A percentile compares a stretch with the other conserved stretches of the same genome.
Evolutionary conservation across 1,140 invertebrate genomes (phyloP).

Genomic region (Lepidurus arcticus): DNA sequence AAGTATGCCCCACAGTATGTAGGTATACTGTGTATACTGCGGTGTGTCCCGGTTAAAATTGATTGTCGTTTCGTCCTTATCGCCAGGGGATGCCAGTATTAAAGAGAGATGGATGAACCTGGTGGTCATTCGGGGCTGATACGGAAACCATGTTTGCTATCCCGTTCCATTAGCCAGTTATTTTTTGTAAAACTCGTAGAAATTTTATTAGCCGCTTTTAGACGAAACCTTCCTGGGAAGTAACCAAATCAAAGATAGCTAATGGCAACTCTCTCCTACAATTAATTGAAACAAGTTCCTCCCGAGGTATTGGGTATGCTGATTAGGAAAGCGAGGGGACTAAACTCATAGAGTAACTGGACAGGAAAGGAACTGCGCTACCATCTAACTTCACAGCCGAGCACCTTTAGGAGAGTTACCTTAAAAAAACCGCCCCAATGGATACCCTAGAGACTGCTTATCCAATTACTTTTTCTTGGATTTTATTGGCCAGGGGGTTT

Average conservation of each 20-base stretch:
- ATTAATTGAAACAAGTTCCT: slow-evolving; percentile 13
- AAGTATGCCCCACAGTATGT: too few relatives aligned
- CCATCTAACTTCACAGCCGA: neutral
- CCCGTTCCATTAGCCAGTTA: neutral
- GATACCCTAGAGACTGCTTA: too few relatives aligned
- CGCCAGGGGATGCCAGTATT: too few relatives aligned
- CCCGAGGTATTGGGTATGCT: neutral
- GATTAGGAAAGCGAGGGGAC: neutral
- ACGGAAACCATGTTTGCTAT: neutral
- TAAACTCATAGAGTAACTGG: too few relatives aligned
- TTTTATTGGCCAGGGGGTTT: too few relatives aligned
- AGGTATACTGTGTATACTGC: too few relatives aligned
- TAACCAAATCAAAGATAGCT: neutral
- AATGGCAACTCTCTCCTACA: neutral
- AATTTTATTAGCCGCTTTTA: neutral
- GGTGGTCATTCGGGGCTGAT: neutral
- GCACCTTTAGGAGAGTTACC: too few relatives aligned
- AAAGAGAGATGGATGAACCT: too few relatives aligned
- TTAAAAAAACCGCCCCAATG: too few relatives aligned
- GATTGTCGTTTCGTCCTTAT: too few relatives aligned
- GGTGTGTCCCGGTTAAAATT: too few relatives aligned
- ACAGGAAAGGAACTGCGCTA: neutral
- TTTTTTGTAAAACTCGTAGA: neutral
- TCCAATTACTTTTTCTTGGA: too few relatives aligned
- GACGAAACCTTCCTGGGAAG: neutral